A percentile compares a stretch with the other conserved stretches of the same genome.
These are phyloP conservation scores for Aplochiton taeniatus DNA, from an alignment of 2,797 vertebrate species.

Conservation along the genomic window DNA sequence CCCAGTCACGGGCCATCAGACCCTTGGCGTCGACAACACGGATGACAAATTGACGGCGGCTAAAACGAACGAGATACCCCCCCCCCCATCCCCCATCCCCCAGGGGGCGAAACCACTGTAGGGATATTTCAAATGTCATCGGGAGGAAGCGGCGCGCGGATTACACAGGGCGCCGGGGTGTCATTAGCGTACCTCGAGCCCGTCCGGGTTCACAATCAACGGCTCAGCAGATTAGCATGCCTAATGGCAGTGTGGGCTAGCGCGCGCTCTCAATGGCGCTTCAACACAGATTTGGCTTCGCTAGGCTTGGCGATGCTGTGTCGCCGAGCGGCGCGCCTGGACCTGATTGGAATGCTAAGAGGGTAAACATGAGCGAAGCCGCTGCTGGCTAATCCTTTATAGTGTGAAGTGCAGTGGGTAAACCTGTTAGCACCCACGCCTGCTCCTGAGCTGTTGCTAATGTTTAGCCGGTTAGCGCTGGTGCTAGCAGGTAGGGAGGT, in stretches of 20 bases:
- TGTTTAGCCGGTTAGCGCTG: background rate
- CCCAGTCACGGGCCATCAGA: too few relatives aligned
- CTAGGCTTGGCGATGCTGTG: slow-evolving; percentile 25
- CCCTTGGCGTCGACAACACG: too few relatives aligned
- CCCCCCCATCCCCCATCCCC: background rate
- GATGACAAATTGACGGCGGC: too few relatives aligned
- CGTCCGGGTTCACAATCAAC: slow-evolving; percentile 48
- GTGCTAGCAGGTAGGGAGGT: background rate
- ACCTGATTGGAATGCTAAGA: slow-evolving; percentile 26
- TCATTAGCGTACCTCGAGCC: slow-evolving; percentile 59
- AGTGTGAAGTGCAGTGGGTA: background rate
- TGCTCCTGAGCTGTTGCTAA: background rate
- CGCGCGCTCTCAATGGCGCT: slow-evolving; percentile 20
- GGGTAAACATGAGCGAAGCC: background rate
- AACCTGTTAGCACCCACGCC: background rate
- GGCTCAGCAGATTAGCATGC: slow-evolving; percentile 30
- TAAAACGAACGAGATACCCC: too few relatives aligned
- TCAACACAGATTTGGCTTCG: slow-evolving; percentile 31
- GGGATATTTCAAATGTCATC: slow-evolving; percentile 61
- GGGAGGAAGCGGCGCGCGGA: slow-evolving; percentile 48
- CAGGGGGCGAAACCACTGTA: slow-evolving; percentile 47
- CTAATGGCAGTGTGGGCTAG: slow-evolving; percentile 17
- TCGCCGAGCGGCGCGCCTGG: slow-evolving; percentile 23
- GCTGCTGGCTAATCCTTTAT: slow-evolving; percentile 8
- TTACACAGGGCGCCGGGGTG: slow-evolving; percentile 60